Evolutionary conservation across 2,113 vertebrate species (phyloP).

Genomic region (Aspiorhynchus laticeps): DNA sequence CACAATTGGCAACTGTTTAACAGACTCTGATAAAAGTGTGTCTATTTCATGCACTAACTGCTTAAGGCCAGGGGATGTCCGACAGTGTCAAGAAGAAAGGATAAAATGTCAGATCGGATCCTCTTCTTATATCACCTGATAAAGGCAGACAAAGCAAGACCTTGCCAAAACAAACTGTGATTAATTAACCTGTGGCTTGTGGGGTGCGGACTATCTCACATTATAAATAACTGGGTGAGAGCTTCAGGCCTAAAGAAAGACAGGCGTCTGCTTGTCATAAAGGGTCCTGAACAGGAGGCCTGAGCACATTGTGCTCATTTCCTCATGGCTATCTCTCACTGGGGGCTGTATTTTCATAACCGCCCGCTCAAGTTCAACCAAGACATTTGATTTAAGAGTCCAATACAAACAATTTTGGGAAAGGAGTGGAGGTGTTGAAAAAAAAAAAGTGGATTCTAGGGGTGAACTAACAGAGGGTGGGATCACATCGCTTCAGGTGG

Average conservation of each 20-base stretch:
- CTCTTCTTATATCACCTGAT: conserved; percentile 57
- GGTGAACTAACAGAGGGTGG: conserved; percentile 40
- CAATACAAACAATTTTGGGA: conserved; percentile 75
- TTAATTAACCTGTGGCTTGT: conserved; percentile 68
- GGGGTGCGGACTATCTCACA: conserved; percentile 53
- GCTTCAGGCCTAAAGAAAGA: conserved; percentile 61
- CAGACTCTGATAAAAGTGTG: conserved; percentile 33
- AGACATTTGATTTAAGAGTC: conserved; percentile 77
- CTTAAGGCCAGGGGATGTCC: conserved; percentile 60
- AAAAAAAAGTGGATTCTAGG: conserved; percentile 71
- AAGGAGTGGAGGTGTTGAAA: conserved; percentile 65
- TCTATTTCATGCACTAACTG: conserved; percentile 53
- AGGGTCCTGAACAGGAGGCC: conserved; percentile 66
- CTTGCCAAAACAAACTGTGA: conserved; percentile 73
- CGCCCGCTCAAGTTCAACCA: conserved; percentile 73
- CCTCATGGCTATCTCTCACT: conserved; percentile 75
- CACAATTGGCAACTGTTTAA: conserved; percentile 2
- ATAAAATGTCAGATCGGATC: conserved; percentile 41
- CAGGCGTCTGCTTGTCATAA: conserved; percentile 67
- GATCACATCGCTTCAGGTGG: background rate
- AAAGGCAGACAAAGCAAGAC: conserved; percentile 52
- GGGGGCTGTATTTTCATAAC: conserved; percentile 80
- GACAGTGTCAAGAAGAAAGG: conserved; percentile 33
- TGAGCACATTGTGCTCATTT: conserved; percentile 74
- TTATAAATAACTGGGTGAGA: conserved; percentile 71